Percentiles rank a stretch among this genome's conserved stretches.
Evolutionary conservation across 2,113 vertebrate species (phyloP).

Genomic region (Triplophysa dalaica): DNA sequence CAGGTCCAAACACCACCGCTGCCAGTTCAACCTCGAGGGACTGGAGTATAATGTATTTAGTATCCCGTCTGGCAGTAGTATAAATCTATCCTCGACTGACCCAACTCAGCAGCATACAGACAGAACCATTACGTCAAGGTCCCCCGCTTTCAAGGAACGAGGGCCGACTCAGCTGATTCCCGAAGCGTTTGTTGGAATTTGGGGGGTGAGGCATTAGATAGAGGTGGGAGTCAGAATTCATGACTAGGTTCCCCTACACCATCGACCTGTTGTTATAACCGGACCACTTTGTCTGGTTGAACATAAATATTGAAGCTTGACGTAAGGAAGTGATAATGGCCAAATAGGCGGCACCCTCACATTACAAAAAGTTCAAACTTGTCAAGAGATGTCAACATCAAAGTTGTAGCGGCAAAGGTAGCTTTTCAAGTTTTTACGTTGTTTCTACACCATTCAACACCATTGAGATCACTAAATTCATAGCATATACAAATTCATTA

Average conservation of each 20-base stretch:
- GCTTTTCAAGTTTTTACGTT: no score
- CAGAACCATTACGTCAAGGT: constrained; percentile 62
- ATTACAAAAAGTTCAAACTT: no score
- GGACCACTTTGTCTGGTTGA: background rate
- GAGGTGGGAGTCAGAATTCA: background rate
- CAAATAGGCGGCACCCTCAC: no score
- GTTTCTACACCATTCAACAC: no score
- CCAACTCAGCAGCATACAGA: constrained; percentile 50
- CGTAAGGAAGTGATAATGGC: no score
- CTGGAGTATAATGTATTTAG: constrained; percentile 72
- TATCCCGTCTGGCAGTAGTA: constrained; percentile 60
- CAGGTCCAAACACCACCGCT: constrained; percentile 60
- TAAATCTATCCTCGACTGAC: constrained; percentile 70
- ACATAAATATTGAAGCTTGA: background rate
- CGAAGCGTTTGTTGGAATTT: constrained; percentile 46
- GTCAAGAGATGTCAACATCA: no score
- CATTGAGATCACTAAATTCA: background rate
- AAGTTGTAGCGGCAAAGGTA: no score
- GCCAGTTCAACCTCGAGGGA: constrained; percentile 64
- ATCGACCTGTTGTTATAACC: background rate
- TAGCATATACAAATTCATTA: background rate
- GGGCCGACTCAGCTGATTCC: constrained; percentile 16
- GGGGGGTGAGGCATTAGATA: background rate
- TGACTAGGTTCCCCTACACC: background rate
- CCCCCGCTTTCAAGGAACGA: constrained; percentile 43